Conservation (phyloP, 2,113 vertebrate genomes). For the Pogonocichla stellata region DNA sequence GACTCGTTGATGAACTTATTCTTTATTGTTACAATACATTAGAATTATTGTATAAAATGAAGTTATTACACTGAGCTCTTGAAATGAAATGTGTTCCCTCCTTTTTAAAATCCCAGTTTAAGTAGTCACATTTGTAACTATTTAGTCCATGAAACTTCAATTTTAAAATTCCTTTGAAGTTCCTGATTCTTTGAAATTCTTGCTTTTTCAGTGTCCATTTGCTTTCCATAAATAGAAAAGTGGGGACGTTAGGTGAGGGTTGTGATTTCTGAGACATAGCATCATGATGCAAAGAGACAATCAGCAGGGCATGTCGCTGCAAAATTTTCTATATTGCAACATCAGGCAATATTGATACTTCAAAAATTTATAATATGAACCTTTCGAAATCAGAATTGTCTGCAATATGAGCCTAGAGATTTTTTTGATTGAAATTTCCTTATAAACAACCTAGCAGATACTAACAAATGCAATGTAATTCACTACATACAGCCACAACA, state of each 20-base stretch:
- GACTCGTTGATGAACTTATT: neutral
- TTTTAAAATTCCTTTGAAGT: slow-evolving; percentile 51
- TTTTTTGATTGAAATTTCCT: slow-evolving; percentile 60
- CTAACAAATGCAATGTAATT: neutral
- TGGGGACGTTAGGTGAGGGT: neutral
- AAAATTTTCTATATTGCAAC: slow-evolving; percentile 62
- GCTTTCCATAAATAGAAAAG: slow-evolving; percentile 17
- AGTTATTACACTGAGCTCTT: neutral
- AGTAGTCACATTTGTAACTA: neutral
- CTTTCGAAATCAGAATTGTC: slow-evolving; percentile 16
- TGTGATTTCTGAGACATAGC: slow-evolving; percentile 63
- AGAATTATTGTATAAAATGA: neutral
- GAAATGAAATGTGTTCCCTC: neutral
- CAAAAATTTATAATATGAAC: slow-evolving; percentile 65
- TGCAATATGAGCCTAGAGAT: slow-evolving; percentile 30
- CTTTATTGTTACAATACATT: neutral
- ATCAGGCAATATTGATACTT: slow-evolving; percentile 57
- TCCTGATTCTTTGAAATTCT: slow-evolving; percentile 49
- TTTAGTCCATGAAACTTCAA: slow-evolving; percentile 36
- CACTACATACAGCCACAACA: slow-evolving; percentile 22
- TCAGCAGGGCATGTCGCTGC: slow-evolving; percentile 41
- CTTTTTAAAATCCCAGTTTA: neutral
- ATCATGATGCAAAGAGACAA: slow-evolving; percentile 65
- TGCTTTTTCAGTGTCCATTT: slow-evolving; percentile 54
- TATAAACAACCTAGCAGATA: slow-evolving; percentile 20